Percentiles rank a stretch among this genome's conserved stretches.
phyloP scores from a whole-genome alignment of 2,797 vertebrate genomes.

The Acropternis orthonyx region DNA sequence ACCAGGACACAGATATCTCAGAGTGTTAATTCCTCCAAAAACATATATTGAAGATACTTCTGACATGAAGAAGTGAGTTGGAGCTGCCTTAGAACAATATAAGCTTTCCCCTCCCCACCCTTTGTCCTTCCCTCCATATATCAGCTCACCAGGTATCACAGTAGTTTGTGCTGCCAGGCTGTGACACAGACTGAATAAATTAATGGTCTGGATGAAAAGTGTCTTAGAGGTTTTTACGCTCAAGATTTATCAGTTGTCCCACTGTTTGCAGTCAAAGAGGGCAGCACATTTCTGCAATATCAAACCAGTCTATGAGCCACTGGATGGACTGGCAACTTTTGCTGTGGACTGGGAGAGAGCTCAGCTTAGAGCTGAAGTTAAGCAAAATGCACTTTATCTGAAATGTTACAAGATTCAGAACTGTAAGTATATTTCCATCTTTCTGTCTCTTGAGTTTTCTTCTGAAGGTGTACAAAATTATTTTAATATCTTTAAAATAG shows the following conservation, averaged over 20 bases:
- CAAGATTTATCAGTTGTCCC: neutral
- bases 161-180: neutral
- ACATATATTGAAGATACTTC: neutral
- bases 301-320: neutral
- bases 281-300: neutral
- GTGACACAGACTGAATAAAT: neutral
- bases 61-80: neutral
- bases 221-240: neutral
- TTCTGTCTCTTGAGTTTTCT: neutral
- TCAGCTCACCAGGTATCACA: neutral
- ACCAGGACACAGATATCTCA: neutral
- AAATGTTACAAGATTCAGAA: neutral
- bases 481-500: neutral
- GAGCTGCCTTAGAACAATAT: neutral
- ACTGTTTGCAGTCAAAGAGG: neutral
- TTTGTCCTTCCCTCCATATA: neutral
- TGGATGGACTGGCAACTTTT: neutral
- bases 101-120: neutral
- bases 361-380: neutral
- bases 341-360: neutral
- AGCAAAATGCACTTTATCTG: neutral
- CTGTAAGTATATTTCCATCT: neutral
- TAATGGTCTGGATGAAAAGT: neutral
- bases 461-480: neutral
- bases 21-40: neutral